Base-by-base conservation (phyloP, 2,888 invertebrate species). In the Melinaea marsaeus region DNA sequence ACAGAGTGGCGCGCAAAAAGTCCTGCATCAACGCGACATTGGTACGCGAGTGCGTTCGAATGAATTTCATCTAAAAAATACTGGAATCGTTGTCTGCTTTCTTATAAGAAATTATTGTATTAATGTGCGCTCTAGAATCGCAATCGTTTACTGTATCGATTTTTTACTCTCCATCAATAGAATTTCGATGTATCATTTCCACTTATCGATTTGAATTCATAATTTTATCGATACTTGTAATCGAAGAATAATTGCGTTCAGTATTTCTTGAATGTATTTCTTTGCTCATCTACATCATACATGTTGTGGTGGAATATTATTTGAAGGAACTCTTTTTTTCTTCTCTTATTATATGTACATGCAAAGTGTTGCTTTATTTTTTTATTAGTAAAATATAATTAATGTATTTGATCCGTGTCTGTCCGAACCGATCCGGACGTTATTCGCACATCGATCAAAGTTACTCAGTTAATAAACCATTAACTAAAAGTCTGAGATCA, bases 1-100 rank as follows among this genome's bases (percentile, higher is more conserved):
- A 86, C 83, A 77, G 80, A 75, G 80, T 77, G 84, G 79, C 79
- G 81, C 75, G 80, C 86, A 89, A 90, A 89, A 90, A 88, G 79
- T 77, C 68, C 66, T 80, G 85, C 77, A 65, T 22, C 71, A 73
- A 74, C 75, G 76, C 73, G 78, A 74, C 77, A 78, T 78, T 76
- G 74, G 78, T 78, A 81, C 81, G 84, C 79, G 73, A 75, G 75
- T 75, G 73, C 66, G 78, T 78, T 79, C 82, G 79, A 80, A 84
- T 85, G 86, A 86, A 87, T 86, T 86, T 84, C 85, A 87, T 77
- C 81, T 81, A 85, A 83, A 79, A 72, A 66, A 70, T 66, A 64
- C 68, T 51, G 70, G 70, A 64, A 68, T 69, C 62, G 62, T 64
- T 64, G 61, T 65, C 63, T 58, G 60, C 59, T 55, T 66, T 67